These are phyloP conservation scores for Calyptomena viridis DNA, from an alignment of 2,113 vertebrate genomes.

Conservation along the genomic window DNA sequence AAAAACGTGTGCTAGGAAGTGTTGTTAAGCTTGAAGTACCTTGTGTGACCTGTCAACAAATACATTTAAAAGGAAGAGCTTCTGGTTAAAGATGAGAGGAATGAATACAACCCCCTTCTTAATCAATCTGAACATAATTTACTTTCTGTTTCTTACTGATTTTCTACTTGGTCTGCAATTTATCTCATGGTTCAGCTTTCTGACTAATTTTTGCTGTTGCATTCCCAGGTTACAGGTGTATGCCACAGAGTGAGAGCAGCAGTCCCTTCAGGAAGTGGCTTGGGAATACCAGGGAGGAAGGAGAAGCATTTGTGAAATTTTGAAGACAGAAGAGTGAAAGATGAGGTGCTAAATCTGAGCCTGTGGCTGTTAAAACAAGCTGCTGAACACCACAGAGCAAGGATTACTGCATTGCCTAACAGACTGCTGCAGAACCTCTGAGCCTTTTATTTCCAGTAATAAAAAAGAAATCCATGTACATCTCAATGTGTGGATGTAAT, in stretches of 20 bases:
- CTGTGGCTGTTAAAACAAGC: not conserved
- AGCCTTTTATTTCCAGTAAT: not conserved
- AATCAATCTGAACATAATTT: not conserved
- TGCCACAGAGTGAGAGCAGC: not conserved
- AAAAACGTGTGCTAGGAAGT: not conserved
- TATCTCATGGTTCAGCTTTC: not conserved
- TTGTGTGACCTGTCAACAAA: not conserved
- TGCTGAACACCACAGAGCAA: not conserved
- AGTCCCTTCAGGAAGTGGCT: not conserved
- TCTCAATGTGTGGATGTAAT: not conserved
- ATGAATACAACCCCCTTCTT: not conserved
- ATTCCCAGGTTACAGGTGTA: not conserved
- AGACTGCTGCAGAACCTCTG: not conserved
- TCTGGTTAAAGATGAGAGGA: not conserved
- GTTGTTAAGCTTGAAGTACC: not conserved
- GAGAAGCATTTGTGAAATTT: not conserved
- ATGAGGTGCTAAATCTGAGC: not conserved
- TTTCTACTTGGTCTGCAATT: not conserved
- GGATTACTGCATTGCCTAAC: not conserved
- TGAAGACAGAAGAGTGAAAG: not conserved
- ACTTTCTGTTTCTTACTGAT: not conserved
- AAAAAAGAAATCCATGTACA: not conserved
- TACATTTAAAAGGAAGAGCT: not conserved
- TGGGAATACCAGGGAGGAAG: not conserved
- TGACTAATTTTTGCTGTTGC: not conserved